These are phyloP conservation scores for Arctia plantaginis DNA, from an alignment of 2,888 invertebrate species.

Conservation along the genomic window DNA sequence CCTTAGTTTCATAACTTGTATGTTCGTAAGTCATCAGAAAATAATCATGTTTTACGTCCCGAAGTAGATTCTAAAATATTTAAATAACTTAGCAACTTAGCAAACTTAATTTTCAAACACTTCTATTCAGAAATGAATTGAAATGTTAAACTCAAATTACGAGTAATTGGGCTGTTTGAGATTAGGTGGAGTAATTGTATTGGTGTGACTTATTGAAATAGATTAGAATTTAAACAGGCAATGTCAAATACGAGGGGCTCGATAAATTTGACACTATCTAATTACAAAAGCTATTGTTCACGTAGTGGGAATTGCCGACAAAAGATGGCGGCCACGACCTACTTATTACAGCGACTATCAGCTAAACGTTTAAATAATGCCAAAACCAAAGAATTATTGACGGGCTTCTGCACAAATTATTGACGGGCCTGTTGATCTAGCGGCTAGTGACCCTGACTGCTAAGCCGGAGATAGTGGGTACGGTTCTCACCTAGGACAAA, in stretches of 20 bases:
- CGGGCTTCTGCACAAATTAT: no score
- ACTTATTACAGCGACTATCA: not conserved
- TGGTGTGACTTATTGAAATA: not conserved
- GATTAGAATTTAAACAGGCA: not conserved
- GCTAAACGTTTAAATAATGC: not conserved
- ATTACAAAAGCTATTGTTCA: not conserved
- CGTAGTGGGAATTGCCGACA: not conserved
- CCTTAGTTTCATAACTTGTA: not conserved
- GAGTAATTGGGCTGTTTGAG: conserved; percentile 2
- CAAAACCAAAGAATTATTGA: not conserved
- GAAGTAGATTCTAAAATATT: not conserved
- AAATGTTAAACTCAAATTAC: conserved; percentile 7
- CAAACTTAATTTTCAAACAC: not conserved
- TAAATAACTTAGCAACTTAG: not conserved
- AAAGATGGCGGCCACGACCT: not conserved
- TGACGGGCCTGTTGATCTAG: no score
- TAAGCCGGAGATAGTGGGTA: no score
- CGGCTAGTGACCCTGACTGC: no score
- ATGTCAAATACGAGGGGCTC: not conserved
- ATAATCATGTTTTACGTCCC: not conserved
- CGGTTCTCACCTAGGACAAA: no score
- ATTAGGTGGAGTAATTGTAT: conserved; percentile 6
- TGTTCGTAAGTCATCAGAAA: not conserved
- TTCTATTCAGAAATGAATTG: conserved; percentile 3
- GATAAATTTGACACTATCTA: not conserved